phyloP scores from a whole-genome alignment of 2,888 invertebrate species.

The Lepidochitona cinerea region DNA sequence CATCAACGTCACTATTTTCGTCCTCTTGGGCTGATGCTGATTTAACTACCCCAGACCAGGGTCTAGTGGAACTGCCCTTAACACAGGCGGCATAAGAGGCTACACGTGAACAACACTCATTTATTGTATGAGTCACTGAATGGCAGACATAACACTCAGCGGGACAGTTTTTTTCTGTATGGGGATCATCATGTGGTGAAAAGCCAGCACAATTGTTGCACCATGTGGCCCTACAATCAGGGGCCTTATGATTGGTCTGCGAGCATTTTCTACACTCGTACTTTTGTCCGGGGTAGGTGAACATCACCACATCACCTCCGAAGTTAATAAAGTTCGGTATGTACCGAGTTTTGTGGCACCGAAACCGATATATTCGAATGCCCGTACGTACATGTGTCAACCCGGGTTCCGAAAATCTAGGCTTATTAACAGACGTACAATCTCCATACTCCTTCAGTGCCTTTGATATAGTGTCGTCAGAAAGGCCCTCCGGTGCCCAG shows the following conservation, averaged over 20 bases:
- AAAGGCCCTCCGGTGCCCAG: neutral
- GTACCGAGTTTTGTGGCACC: neutral
- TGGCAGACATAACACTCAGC: neutral
- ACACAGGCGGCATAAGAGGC: neutral
- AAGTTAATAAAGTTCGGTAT: neutral
- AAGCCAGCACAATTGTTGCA: neutral
- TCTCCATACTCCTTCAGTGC: neutral
- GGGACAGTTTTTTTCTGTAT: neutral
- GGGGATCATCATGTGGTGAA: neutral
- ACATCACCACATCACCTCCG: neutral
- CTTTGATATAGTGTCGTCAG: neutral
- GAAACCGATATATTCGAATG: neutral
- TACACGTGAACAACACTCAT: neutral
- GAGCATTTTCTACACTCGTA: neutral
- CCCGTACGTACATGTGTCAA: neutral
- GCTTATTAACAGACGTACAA: neutral
- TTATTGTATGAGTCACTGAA: neutral
- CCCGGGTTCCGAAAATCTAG: neutral
- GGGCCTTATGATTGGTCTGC: neutral
- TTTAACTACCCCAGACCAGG: too few species aligned
- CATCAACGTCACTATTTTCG: neutral
- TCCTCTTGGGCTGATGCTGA: too few species aligned
- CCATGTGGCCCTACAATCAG: neutral
- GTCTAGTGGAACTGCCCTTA: too few species aligned
- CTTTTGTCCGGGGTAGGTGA: neutral